Percentiles rank a stretch among this genome's conserved stretches.
These are phyloP conservation scores for Diplosoma virens DNA, from an alignment of 23 tunicate species.

Conservation along the genomic window DNA sequence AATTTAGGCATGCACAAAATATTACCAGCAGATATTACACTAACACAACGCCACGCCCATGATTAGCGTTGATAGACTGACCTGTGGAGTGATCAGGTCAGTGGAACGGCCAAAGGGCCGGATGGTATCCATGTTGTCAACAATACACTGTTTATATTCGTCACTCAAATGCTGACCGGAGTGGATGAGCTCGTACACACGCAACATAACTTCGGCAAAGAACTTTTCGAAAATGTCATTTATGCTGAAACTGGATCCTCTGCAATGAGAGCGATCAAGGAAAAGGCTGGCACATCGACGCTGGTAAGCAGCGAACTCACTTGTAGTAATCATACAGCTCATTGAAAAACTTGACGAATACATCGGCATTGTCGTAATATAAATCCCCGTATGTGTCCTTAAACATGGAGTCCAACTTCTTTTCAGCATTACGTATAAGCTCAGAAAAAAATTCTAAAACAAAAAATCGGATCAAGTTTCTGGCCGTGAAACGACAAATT, in stretches of 20 bases:
- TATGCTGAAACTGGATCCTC: conserved; percentile 46
- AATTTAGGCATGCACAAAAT: too few relatives aligned
- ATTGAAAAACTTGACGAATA: conserved; percentile 50
- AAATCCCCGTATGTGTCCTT: conserved; percentile 39
- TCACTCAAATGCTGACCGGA: conserved; percentile 33
- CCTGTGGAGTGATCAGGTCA: conserved; percentile 37
- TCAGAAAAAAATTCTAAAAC: conserved; percentile 35
- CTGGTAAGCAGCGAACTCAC: conserved; percentile 16
- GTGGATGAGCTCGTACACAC: conserved; percentile 59
- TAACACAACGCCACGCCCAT: too few relatives aligned
- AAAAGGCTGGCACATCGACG: too few relatives aligned
- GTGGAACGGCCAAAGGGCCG: conserved; percentile 57
- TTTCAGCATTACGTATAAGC: conserved; percentile 28
- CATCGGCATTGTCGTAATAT: conserved; percentile 41
- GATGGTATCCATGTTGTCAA: conserved; percentile 41
- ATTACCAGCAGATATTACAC: too few relatives aligned
- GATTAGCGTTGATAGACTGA: too few relatives aligned
- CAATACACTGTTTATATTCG: conserved; percentile 74
- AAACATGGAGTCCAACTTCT: conserved; percentile 36
- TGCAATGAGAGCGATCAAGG: not conserved
- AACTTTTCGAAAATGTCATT: conserved; percentile 66
- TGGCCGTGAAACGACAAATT: too few relatives aligned
- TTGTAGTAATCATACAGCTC: conserved; percentile 38
- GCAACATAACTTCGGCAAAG: conserved; percentile 47
- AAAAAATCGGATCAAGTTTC: too few relatives aligned